These are phyloP conservation scores for Hesperophylax magnus DNA, from an alignment of 1,140 invertebrate genomes.

Conservation along the genomic window DNA sequence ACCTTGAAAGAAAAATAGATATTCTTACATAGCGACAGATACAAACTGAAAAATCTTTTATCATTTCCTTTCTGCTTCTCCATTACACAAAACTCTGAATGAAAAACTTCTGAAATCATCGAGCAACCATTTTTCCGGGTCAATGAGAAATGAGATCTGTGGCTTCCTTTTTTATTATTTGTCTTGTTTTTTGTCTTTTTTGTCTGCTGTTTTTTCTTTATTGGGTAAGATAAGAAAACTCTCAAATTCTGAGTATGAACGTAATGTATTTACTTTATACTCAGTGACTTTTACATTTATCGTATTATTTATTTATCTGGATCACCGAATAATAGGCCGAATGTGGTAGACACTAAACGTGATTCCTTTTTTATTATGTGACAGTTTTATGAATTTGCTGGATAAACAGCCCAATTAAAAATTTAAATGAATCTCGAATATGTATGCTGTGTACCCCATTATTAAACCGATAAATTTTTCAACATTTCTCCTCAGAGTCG, in stretches of 20 bases:
- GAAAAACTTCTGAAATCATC: not conserved
- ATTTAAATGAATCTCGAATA: not conserved
- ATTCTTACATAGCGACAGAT: not conserved
- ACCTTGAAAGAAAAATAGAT: not conserved
- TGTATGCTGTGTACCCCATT: not conserved
- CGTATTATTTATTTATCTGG: not conserved
- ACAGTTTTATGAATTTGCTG: too few relatives aligned
- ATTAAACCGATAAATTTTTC: not conserved
- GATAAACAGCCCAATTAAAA: not conserved
- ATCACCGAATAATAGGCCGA: too few relatives aligned
- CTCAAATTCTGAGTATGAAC: not conserved
- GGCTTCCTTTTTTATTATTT: not conserved
- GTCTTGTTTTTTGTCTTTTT: not conserved
- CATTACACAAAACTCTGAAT: slow-evolving; percentile 11
- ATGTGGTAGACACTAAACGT: too few relatives aligned
- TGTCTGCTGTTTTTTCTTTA: not conserved
- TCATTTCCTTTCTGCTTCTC: not conserved
- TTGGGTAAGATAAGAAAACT: not conserved
- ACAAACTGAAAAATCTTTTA: slow-evolving; percentile 21
- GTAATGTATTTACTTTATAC: not conserved
- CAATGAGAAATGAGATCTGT: slow-evolving; percentile 14
- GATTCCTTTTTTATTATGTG: too few relatives aligned
- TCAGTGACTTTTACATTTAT: not conserved
- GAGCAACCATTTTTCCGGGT: not conserved
- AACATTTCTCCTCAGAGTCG: not conserved